Evolutionary conservation across 2,888 invertebrate species (phyloP), one percentile per base, ranked within the genome.

Genomic region (Tuberolachnus salignus): DNA sequence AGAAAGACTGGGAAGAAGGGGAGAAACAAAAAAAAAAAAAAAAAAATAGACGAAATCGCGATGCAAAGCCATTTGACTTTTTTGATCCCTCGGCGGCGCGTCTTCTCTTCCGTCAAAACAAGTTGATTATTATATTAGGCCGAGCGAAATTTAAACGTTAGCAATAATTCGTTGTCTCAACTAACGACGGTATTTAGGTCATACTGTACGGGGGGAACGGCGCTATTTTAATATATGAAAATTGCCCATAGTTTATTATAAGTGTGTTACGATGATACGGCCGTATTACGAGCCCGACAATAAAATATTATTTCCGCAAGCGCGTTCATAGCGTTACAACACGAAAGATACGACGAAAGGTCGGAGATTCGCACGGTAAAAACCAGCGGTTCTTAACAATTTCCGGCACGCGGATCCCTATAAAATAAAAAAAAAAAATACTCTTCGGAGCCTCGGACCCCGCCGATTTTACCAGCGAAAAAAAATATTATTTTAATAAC

Each of bases 11-110:
- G n/a, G n/a, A n/a, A n/a, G n/a, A n/a, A n/a, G n/a, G n/a, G n/a
- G n/a, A n/a, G n/a, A n/a, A n/a, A n/a, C n/a, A n/a, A n/a, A n/a
- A n/a, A n/a, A n/a, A n/a, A n/a, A n/a, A n/a, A n/a, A 55, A 26
- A 44, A 23, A 71, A n/a, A 34, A 34, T 34, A n/a, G 34, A 34
- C 34, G 6, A 34, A 34, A 42, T 16, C 26, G 26, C 46, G 57
- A 57, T 46, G 70, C 44, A 57, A n/a, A 71, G 44, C 19, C 19
- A 19, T 71, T 57, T 71, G 70, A 71, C 70, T 44, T 44, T 44
- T 44, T 71, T 71, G 70, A 71, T 46, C 69, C 23, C 66, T 53
- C 21, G 14, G 19, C 21, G 6, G 34, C 34, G 34, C 34, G 34
- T 34, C 34, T 34, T 57, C 44, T 44, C 16, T 10, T 57, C 44